Conservation (phyloP, 2,113 vertebrate species). For the Oryzias melastigma region DNA sequence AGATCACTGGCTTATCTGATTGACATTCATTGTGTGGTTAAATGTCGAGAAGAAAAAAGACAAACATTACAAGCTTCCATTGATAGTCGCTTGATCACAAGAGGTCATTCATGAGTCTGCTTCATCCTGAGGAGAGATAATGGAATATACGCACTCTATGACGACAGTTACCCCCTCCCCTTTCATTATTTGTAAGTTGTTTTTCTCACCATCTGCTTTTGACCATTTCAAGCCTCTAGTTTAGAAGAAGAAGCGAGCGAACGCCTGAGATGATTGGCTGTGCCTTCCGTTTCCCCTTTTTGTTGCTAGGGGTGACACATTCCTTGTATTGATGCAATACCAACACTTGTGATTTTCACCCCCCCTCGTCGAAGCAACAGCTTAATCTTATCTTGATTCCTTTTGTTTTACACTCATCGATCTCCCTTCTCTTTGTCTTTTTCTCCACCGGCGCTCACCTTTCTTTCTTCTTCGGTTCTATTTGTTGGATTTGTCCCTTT, state of each 20-base stretch:
- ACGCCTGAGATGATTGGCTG: constrained; percentile 49
- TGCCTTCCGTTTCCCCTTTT: constrained; percentile 28
- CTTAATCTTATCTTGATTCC: constrained; percentile 34
- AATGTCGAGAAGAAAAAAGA: neutral
- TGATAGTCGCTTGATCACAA: constrained; percentile 19
- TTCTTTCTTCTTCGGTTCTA: constrained; percentile 11
- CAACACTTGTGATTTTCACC: constrained; percentile 23
- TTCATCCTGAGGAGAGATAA: constrained; percentile 1
- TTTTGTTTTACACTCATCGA: constrained; percentile 53
- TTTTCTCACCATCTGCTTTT: constrained; percentile 24
- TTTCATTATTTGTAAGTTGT: constrained; percentile 29
- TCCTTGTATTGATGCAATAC: constrained; percentile 57
- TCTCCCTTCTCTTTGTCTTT: constrained; percentile 16
- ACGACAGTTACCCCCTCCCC: constrained; percentile 30
- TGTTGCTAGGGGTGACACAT: constrained; percentile 65
- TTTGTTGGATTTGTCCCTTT: neutral
- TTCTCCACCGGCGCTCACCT: neutral
- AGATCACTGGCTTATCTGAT: neutral
- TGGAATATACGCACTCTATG: constrained; percentile 1
- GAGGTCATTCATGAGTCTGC: constrained; percentile 30
- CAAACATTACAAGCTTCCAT: neutral
- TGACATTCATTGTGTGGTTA: constrained; percentile 6
- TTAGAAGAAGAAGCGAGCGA: constrained; percentile 13
- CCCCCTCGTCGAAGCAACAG: constrained; percentile 16
- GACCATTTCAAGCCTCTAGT: constrained; percentile 19